Percentiles rank a stretch among this genome's conserved stretches.
Evolutionary conservation across 2,888 invertebrate species (phyloP).

Genomic region (Rhogogaster chlorosoma): DNA sequence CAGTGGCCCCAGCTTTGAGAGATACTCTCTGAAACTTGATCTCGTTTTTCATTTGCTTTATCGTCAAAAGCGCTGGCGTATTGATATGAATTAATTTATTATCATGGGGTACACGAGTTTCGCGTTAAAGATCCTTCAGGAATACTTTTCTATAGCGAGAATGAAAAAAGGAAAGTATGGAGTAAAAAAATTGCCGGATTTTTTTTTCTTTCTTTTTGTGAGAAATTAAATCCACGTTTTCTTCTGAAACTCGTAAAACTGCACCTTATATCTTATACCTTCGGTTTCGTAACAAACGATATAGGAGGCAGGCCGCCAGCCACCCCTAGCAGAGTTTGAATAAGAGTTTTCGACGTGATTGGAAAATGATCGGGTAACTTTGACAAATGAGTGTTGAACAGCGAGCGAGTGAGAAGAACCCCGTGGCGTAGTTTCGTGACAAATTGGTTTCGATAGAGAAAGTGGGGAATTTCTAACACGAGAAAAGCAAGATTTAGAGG

Average conservation of each 20-base stretch:
- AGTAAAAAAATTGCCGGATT: too few relatives aligned
- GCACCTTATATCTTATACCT: neutral
- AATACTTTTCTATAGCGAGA: too few relatives aligned
- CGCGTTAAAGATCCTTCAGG: too few relatives aligned
- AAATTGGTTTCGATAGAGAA: constrained; percentile 12
- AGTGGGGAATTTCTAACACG: neutral
- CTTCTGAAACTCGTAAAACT: neutral
- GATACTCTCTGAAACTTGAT: neutral
- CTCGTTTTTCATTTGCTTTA: neutral
- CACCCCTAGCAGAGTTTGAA: neutral
- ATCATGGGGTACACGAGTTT: too few relatives aligned
- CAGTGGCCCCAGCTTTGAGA: neutral
- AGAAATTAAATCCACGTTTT: neutral
- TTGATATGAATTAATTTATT: too few relatives aligned
- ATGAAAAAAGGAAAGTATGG: too few relatives aligned
- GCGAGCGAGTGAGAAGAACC: neutral
- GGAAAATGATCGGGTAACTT: constrained; percentile 44
- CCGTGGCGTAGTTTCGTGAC: constrained; percentile 14
- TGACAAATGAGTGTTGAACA: constrained; percentile 38
- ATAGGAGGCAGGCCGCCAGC: neutral
- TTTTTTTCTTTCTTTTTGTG: neutral
- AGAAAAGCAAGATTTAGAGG: neutral
- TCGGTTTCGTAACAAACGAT: neutral
- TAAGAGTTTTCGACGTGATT: constrained; percentile 29
- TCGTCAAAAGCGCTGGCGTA: too few relatives aligned